Conservation (phyloP, 2,888 invertebrate species). For the Luperina testacea region DNA sequence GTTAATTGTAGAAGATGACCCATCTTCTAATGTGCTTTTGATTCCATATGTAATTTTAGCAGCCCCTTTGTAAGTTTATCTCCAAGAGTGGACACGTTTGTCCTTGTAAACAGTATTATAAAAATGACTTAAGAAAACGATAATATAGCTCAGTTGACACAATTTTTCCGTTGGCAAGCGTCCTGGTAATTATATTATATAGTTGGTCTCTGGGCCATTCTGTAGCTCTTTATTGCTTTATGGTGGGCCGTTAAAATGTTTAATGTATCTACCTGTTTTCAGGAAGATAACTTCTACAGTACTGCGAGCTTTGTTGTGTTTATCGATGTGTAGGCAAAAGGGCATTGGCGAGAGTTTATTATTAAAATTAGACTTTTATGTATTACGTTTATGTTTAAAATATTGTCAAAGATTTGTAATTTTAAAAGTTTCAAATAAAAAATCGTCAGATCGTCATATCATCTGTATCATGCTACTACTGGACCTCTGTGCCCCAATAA, state of each 20-base stretch:
- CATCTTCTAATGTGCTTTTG: background rate
- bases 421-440: background rate
- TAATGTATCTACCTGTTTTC: constrained; percentile 60
- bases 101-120: constrained; percentile 18
- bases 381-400: background rate
- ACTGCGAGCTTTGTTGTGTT: constrained; percentile 28
- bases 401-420: background rate
- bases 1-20: too few species aligned
- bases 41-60: background rate
- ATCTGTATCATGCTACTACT: too few species aligned
- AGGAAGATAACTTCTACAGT: constrained; percentile 50
- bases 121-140: constrained; percentile 25
- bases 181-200: constrained; percentile 60
- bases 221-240: constrained; percentile 53
- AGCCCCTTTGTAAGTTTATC: background rate
- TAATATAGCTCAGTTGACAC: constrained; percentile 44
- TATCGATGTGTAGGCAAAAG: constrained; percentile 40
- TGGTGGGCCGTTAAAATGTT: constrained; percentile 56
- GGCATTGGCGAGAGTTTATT: background rate
- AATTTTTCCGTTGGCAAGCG: constrained; percentile 53
- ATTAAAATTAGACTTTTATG: background rate
- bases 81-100: background rate
- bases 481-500: background rate
- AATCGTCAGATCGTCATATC: background rate
- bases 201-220: constrained; percentile 57